Base-by-base conservation (phyloP, 1,140 invertebrate species). In the Homalodisca vitripennis region DNA sequence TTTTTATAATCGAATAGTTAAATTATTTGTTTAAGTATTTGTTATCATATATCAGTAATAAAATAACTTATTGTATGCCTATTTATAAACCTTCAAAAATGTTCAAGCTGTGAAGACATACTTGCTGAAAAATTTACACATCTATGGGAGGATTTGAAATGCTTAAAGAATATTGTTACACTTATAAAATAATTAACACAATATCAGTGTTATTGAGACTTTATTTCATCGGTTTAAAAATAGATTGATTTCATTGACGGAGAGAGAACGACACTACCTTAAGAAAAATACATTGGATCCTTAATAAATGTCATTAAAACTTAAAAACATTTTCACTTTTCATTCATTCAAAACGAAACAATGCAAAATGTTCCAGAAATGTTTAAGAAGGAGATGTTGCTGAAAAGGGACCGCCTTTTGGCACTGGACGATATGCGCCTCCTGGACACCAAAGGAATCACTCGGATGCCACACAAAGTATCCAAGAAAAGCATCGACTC, bases 371-470 rank as follows among this genome's bases (percentile, higher is more conserved):
- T 73, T 77, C 31, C 73, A 84, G 83, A 77, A 1, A 72, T 75
- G n/a, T 85, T 92, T 71, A 92, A 93, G 76, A 80, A 84, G 62
- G 85, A 85, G 67, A 75, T 92, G 17, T 76, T 84, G 62, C 83
- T 85, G 63, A 86, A 86, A 48, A 83, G 88, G 71, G 84, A 90
- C 14, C 81, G 85, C 14, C 76, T 92, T 34, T 78, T 91, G n/a
- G 86, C 87, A 2, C 79, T 93, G 32, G 91, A 93, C 74, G 87
- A 92, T n/a, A 91, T 93, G 89, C 68, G 74, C n/a, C 53, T 77
- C n/a, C 62, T 77, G 10, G 74, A 74, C 22, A 72, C 74, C 47
- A 73, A 71, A 29, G 70, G 55, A 24, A 74, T 77, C 31, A 68
- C 72, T 26, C 29, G 71, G n/a, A 64, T 13, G n/a, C 60, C 68